These are phyloP conservation scores for Sparidentex hasta DNA, from an alignment of 2,797 vertebrate species.

Conservation along the genomic window DNA sequence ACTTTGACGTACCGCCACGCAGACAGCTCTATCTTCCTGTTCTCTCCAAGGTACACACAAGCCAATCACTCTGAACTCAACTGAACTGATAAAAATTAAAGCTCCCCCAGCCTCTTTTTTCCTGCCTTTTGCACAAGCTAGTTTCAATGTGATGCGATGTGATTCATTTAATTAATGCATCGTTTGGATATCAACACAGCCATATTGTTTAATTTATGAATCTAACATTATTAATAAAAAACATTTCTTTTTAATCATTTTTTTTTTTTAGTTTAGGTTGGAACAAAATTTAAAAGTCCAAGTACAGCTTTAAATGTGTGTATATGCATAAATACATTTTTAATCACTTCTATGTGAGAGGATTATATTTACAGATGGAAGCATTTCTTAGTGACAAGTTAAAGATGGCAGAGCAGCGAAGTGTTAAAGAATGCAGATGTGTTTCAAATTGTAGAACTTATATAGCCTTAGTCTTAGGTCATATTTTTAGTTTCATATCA, in stretches of 20 bases:
- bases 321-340: no score
- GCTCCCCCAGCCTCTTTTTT: neutral
- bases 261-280: no score
- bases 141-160: neutral
- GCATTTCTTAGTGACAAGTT: neutral
- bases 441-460: constrained; percentile 31
- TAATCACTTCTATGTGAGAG: no score
- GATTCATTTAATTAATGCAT: neutral
- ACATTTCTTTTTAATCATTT: no score
- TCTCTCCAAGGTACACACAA: constrained; percentile 90
- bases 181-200: neutral
- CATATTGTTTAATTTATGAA: neutral
- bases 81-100: neutral
- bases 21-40: constrained; percentile 96
- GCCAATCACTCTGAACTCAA: no score
- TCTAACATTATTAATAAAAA: no score
- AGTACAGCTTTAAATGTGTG: no score
- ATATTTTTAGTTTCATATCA: constrained; percentile 3
- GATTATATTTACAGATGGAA: no score
- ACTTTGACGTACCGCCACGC: constrained; percentile 96
- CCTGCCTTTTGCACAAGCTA: neutral
- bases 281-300: no score
- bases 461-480: constrained; percentile 9
- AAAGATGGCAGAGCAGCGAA: neutral
- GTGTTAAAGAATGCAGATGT: constrained; percentile 3